Conservation (phyloP, 2,113 vertebrate species). For the Cryptoleucopteryx plumbea region DNA sequence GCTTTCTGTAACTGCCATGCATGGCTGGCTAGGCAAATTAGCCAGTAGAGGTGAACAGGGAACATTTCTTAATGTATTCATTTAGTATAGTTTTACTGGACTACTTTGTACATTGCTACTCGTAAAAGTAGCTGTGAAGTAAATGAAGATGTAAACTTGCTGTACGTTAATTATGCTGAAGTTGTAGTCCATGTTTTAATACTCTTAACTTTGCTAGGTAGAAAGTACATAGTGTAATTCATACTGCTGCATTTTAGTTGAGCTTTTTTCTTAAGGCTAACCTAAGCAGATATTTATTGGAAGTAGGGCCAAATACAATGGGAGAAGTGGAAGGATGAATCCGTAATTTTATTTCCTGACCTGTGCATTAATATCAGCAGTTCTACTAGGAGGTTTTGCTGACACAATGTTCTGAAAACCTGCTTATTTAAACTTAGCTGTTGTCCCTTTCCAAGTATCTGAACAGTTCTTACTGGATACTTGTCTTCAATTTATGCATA, state of each 20-base stretch:
- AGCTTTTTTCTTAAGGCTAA: background rate
- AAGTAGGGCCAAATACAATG: background rate
- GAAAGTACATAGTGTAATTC: background rate
- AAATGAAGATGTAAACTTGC: background rate
- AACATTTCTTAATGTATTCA: background rate
- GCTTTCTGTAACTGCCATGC: background rate
- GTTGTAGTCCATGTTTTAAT: background rate
- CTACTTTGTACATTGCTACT: background rate
- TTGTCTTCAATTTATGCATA: background rate
- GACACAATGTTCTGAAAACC: background rate
- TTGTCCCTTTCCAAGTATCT: background rate
- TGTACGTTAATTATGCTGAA: background rate
- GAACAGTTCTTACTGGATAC: background rate
- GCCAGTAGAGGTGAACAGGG: background rate
- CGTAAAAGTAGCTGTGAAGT: background rate
- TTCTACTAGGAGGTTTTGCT: background rate
- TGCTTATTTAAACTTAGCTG: background rate
- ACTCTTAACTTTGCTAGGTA: background rate
- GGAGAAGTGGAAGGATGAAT: background rate
- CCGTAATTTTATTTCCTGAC: background rate
- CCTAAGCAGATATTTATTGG: background rate
- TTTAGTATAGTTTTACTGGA: background rate
- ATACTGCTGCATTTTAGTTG: background rate
- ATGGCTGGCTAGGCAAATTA: background rate
- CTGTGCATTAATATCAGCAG: background rate